phyloP scores from a whole-genome alignment of 1,140 invertebrate genomes.

The Limonius californicus region DNA sequence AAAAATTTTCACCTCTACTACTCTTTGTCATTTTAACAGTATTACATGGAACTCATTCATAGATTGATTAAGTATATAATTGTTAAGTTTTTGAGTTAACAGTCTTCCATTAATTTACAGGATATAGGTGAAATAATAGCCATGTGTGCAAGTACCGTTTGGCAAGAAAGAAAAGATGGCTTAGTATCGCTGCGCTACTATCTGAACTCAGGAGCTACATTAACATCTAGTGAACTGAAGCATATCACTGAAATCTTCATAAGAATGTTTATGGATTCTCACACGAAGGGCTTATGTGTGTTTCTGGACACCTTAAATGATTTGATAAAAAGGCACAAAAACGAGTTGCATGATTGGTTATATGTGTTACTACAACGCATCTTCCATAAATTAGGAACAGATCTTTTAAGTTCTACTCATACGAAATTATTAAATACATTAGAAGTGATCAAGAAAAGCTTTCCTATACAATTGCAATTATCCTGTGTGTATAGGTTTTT shows the following conservation, averaged over 20 bases:
- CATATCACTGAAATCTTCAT: conserved; percentile 87
- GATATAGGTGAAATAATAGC: conserved; percentile 87
- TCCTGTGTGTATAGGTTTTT: conserved; percentile 67
- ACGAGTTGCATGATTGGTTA: conserved; percentile 86
- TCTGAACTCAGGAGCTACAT: conserved; percentile 64
- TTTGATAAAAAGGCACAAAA: conserved; percentile 80
- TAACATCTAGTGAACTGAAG: conserved; percentile 69
- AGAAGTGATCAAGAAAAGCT: conserved; percentile 76
- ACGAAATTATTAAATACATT: conserved; percentile 84
- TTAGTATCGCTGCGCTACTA: conserved; percentile 75
- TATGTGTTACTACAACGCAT: conserved; percentile 76
- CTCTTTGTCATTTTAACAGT: not conserved
- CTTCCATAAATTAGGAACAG: conserved; percentile 84
- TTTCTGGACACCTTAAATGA: conserved; percentile 91
- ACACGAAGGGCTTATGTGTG: conserved; percentile 91
- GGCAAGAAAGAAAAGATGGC: conserved; percentile 91
- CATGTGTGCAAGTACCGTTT: conserved; percentile 81
- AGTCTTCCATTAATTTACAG: conserved; percentile 44
- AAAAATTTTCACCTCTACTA: too few relatives aligned
- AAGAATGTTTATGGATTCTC: conserved; percentile 97
- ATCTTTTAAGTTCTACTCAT: conserved; percentile 85
- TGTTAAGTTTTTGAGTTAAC: not conserved
- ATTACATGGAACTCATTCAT: not conserved
- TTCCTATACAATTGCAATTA: conserved; percentile 58
- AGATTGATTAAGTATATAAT: too few relatives aligned